Evolutionary conservation across 2,888 invertebrate genomes (phyloP), one percentile per base, ranked within the genome.

Genomic region (Flexamia atlantica): DNA sequence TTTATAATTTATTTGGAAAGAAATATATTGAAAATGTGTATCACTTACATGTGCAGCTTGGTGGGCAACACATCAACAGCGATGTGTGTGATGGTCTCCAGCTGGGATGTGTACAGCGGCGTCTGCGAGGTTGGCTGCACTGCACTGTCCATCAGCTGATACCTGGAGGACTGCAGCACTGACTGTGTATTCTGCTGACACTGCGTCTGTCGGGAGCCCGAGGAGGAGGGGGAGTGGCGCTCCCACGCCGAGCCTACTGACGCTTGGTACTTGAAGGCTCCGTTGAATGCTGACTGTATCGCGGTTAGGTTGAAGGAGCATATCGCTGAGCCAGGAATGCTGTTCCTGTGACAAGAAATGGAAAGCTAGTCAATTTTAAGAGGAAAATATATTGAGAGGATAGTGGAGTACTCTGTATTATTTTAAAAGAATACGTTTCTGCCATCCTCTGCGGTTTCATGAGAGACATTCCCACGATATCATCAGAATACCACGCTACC

Each of bases 301-400:
- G 97, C 93, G 0, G 95, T 93, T 91, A 98, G 93, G 89, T 96
- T 97, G 91, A 96, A 98, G 1, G 97, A 94, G 89, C 98, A 98
- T 5, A 98, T 94, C 0, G 98, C 98, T 46, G 98, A 97, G 14
- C 98, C 98, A 4, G 95, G 93, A 87, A 98, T 97, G 89, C 97
- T 95, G 89, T 97, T 97, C 81, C 95, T 94, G 90, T 87, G 84
- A 86, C n/a, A 28, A 46, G 2, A 17, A 46, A 46, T 46, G 17
- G 17, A 4, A n/a, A n/a, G n/a, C n/a, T n/a, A n/a, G n/a, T n/a
- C n/a, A n/a, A n/a, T n/a, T n/a, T n/a, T n/a, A n/a, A n/a, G n/a
- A n/a, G n/a, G n/a, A n/a, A n/a, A n/a, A n/a, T n/a, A n/a, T n/a
- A n/a, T n/a, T n/a, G n/a, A n/a, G n/a, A n/a, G n/a, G n/a, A n/a